Base-by-base conservation (phyloP, 1,140 invertebrate genomes). In the Tenebrio molitor region DNA sequence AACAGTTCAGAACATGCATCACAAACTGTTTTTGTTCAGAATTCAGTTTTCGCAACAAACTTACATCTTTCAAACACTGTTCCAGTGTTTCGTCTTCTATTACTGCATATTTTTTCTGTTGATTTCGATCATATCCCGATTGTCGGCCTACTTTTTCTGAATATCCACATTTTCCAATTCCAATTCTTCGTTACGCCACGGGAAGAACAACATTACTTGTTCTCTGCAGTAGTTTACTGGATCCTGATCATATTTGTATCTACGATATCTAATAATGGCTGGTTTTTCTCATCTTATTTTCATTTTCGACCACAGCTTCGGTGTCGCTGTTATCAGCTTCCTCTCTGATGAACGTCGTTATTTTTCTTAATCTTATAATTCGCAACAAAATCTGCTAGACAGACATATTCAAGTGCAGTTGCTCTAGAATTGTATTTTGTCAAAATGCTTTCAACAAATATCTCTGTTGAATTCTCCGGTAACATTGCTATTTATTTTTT, bases 151-250 rank as follows among this genome's bases (percentile, higher is more conserved):
- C 8, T 36, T 50, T 25, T 23, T 1, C 34, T 72, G 36, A 17
- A 16, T 34, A 70, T 77, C 63, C 36, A 65, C 15, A 53, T 64
- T 72, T 36, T 76, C 69, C 19, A 77, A 14, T n/a, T 78, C 75
- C 0, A 19, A 15, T 17, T 21, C 19, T 76, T 78, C 76, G 74
- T 77, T 76, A 58, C 69, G 15, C 73, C 74, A 80, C 7, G 76
- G 74, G 15, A 75, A 65, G 65, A 75, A 80, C 19, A 80, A 53
- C 36, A 77, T 44, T 12, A 77, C 19, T 14, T 78, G 68, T 70
- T 78, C 76, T 62, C 74, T 62, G 29, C 62, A 78, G 66, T 74
- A 78, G 64, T 78, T 77, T 14, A 5, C 8, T 41, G 39, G 67
- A 76, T 79, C 76, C 71, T 72, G 53, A 19, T 50, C 17, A 16